Conservation (phyloP, 2,888 invertebrate species). For the Amphipyra berbera region DNA sequence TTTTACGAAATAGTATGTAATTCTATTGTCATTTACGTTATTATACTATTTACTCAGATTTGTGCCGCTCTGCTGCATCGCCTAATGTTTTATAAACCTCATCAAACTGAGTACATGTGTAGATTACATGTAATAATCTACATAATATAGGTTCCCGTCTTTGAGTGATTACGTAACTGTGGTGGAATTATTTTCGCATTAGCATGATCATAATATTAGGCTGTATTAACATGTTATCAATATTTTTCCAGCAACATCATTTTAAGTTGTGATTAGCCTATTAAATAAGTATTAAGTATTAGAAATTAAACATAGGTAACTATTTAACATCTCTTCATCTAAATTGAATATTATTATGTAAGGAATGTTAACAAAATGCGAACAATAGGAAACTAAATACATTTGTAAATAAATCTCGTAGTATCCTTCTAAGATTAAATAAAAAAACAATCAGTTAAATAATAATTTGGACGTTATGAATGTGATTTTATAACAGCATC, state of each 20-base stretch:
- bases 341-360: neutral
- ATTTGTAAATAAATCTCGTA: neutral
- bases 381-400: neutral
- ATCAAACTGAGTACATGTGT: conserved; percentile 49
- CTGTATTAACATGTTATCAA: conserved; percentile 20
- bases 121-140: conserved; percentile 37
- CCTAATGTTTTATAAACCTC: conserved; percentile 61
- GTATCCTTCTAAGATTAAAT: neutral
- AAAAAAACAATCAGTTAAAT: conserved; percentile 1
- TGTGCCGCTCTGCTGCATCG: conserved; percentile 63
- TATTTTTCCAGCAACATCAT: conserved; percentile 9
- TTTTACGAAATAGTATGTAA: conserved; percentile 54
- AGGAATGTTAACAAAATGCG: neutral
- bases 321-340: neutral
- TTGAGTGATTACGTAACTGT: conserved; percentile 36
- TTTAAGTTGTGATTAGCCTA: neutral
- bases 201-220: conserved; percentile 21
- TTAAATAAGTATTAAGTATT: neutral
- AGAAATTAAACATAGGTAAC: neutral
- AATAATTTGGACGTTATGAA: conserved; percentile 8
- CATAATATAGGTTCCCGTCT: conserved; percentile 24
- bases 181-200: conserved; percentile 62
- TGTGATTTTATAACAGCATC: neutral
- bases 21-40: conserved; percentile 67
- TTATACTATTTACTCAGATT: conserved; percentile 61